Percentiles rank a stretch among this genome's conserved stretches.
Conservation (phyloP, 2,888 invertebrate species). For the Sussaba pulchella region DNA sequence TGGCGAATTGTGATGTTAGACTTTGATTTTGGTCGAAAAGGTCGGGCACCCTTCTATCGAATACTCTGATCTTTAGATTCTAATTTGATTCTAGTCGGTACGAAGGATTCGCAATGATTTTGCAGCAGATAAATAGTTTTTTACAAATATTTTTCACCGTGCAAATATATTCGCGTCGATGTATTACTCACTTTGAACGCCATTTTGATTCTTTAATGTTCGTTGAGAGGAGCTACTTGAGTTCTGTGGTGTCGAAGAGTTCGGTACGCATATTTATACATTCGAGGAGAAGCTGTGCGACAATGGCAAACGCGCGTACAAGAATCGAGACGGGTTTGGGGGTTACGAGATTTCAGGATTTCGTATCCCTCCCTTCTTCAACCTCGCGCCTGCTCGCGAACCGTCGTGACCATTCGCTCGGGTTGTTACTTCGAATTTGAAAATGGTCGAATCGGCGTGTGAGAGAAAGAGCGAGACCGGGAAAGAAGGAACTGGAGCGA, state of each 20-base stretch:
- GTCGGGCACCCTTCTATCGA: background rate
- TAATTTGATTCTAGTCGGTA: too few relatives aligned
- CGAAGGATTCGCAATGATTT: background rate
- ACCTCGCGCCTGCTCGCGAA: conserved; percentile 1
- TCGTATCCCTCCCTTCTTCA: background rate
- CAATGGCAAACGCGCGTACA: conserved; percentile 23
- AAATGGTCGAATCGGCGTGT: conserved; percentile 19
- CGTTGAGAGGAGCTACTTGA: conserved; percentile 69
- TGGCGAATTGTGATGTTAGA: too few relatives aligned
- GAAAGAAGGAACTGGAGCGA: conserved; percentile 67
- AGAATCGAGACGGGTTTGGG: background rate
- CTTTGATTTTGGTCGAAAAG: background rate
- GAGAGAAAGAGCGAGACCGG: conserved; percentile 31
- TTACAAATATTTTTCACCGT: background rate
- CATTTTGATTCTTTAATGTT: conserved; percentile 72
- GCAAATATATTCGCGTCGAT: background rate
- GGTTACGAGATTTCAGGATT: conserved; percentile 20
- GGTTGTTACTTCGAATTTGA: conserved; percentile 35
- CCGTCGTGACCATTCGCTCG: conserved; percentile 1
- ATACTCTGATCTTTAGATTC: too few relatives aligned
- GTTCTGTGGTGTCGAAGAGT: conserved; percentile 70
- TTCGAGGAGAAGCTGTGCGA: conserved; percentile 35
- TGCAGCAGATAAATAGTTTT: background rate
- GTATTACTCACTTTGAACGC: conserved; percentile 76
- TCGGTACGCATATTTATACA: conserved; percentile 75